A percentile compares a stretch with the other conserved stretches of the same genome.
Conservation (phyloP, 1,140 invertebrate genomes). For the Fopius arisanus region DNA sequence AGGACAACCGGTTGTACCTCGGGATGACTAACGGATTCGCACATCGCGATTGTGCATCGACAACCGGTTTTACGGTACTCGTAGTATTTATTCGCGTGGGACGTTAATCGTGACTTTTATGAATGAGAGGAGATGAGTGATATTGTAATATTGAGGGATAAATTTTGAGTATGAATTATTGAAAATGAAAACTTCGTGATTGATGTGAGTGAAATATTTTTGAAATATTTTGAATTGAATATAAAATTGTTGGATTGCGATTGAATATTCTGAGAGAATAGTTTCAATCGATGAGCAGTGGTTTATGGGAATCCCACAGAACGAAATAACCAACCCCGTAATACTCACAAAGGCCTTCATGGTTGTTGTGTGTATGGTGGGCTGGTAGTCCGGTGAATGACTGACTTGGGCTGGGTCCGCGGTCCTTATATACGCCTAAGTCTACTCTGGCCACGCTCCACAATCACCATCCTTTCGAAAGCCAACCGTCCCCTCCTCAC, state of each 20-base stretch:
- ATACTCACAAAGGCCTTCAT: constrained; percentile 68
- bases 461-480: constrained; percentile 68
- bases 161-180: not conserved
- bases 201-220: not conserved
- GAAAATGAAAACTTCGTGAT: not conserved
- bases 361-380: constrained; percentile 63
- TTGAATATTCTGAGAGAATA: constrained; percentile 2
- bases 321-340: constrained; percentile 43
- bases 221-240: not conserved
- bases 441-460: constrained; percentile 63
- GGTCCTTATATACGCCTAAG: constrained; percentile 66
- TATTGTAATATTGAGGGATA: no score
- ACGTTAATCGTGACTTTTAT: not conserved
- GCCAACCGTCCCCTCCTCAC: constrained; percentile 57
- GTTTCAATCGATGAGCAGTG: not conserved
- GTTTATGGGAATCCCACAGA: not conserved
- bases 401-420: constrained; percentile 63
- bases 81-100: constrained; percentile 30
- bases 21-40: constrained; percentile 39
- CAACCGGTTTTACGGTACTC: constrained; percentile 52
- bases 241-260: not conserved
- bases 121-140: not conserved
- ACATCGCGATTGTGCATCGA: constrained; percentile 30
- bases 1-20: constrained; percentile 42
- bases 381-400: constrained; percentile 65